phyloP scores from a whole-genome alignment of 2,113 vertebrate genomes.

The Ovis canadensis region DNA sequence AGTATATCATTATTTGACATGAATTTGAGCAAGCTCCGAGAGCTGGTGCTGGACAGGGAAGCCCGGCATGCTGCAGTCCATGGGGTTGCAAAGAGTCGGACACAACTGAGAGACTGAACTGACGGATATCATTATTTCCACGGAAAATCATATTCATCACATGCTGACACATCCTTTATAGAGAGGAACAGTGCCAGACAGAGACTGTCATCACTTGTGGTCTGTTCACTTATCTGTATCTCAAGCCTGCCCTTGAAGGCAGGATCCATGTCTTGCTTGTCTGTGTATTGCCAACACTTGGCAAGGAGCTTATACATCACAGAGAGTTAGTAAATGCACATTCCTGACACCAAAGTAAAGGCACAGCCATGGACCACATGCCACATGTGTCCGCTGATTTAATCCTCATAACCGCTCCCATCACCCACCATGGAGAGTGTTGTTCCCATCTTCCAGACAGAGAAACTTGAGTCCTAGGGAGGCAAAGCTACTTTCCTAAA shows the following conservation, averaged over 20 bases:
- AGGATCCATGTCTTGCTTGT: background rate
- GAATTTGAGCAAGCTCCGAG: background rate
- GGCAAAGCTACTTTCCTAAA: background rate
- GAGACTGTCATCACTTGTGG: background rate
- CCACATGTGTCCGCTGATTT: background rate
- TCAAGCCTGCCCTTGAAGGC: background rate
- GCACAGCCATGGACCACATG: accelerated
- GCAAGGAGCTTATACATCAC: background rate
- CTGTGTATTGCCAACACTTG: background rate
- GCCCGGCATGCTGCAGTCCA: background rate
- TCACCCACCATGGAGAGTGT: accelerated
- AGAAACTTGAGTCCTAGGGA: background rate
- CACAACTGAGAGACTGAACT: background rate
- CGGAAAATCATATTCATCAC: background rate
- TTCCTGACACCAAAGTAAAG: background rate
- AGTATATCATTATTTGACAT: background rate
- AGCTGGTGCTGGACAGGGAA: background rate
- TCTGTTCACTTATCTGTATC: background rate
- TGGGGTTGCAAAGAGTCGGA: background rate
- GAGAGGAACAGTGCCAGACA: background rate
- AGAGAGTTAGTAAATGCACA: background rate
- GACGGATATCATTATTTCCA: background rate
- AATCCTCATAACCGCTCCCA: background rate
- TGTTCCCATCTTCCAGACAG: background rate
- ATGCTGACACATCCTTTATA: background rate